Conservation (phyloP, 2,113 vertebrate genomes). For the Onychostoma macrolepis region DNA sequence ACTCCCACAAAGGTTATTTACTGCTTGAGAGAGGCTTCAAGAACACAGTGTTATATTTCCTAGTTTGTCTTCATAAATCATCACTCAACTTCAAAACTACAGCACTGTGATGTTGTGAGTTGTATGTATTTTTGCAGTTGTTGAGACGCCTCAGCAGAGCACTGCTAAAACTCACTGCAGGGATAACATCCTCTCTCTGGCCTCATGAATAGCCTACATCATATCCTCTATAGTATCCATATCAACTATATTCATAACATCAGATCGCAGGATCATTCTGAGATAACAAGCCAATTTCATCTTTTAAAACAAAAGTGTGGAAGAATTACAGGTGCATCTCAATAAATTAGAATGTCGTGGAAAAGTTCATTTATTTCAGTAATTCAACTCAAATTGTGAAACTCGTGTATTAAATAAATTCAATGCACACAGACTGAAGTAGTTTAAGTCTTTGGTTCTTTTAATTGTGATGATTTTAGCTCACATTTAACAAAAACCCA, state of each 20-base stretch:
- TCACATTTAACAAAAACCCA: no score
- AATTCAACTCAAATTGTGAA: no score
- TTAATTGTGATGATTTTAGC: no score
- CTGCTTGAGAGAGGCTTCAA: background rate
- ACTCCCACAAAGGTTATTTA: slow-evolving; percentile 13
- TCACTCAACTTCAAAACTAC: background rate
- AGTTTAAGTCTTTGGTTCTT: no score
- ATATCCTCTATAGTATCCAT: background rate
- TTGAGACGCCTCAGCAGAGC: background rate
- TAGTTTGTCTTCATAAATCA: background rate
- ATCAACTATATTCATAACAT: no score
- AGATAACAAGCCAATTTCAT: background rate
- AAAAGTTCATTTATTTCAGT: no score
- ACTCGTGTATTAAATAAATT: no score
- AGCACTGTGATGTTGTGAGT: background rate
- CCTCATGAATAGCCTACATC: background rate
- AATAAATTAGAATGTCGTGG: no score
- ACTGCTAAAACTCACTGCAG: background rate
- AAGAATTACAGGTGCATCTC: no score
- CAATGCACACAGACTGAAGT: no score
- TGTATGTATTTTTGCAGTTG: background rate
- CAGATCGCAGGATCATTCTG: background rate
- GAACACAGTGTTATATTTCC: background rate
- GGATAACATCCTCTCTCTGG: background rate
- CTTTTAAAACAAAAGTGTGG: background rate